Base-by-base conservation (phyloP, 1,140 invertebrate genomes). In the Spodoptera litura region DNA sequence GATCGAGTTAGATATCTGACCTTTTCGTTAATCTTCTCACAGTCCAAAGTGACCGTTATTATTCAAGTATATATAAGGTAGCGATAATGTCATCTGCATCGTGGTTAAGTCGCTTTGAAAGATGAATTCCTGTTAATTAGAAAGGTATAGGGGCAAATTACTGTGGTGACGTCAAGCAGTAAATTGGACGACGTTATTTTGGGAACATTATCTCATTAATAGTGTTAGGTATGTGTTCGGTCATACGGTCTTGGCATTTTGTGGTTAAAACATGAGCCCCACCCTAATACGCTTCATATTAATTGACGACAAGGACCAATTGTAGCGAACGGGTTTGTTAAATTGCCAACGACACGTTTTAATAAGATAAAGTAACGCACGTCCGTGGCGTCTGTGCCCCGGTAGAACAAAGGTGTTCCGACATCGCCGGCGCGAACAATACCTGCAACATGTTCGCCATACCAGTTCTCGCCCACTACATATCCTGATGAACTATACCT, bases 301-400 rank as follows among this genome's bases (percentile, higher is more conserved):
- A 88, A 89, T 87, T 89, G 88, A 85, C 80, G 81, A 87, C 85
- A 83, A 85, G 78, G 74, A 86, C 88, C 87, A 87, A 88, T 89
- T 89, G 88, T 78, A 83, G 83, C 83, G 73, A 83, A 82, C 83
- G 84, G 86, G 80, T 89, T 89, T 84, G 85, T 88, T 87, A 86
- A 86, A 82, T 84, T 83, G 79, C 77, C 76, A 78, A 84, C 82
- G 82, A 88, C 86, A 87, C 84, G 83, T 88, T 90, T 64, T 64
- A 90, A 90, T 88, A 86, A 91, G 89, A 92, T 92, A 92, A 91
- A 89, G 85, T 90, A 86, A 87, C 83, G 75, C 76, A 78, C 75
- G 80, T 71, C 66, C 83, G 66, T 85, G 81, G 79, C 75, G 80
- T 71, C 66, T 82, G 66, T 85, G 81, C 82, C 78, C 82, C 85